A percentile compares a stretch with the other conserved stretches of the same genome.
These are phyloP conservation scores for Microvelia longipes DNA, from an alignment of 1,140 invertebrate genomes.

Conservation along the genomic window DNA sequence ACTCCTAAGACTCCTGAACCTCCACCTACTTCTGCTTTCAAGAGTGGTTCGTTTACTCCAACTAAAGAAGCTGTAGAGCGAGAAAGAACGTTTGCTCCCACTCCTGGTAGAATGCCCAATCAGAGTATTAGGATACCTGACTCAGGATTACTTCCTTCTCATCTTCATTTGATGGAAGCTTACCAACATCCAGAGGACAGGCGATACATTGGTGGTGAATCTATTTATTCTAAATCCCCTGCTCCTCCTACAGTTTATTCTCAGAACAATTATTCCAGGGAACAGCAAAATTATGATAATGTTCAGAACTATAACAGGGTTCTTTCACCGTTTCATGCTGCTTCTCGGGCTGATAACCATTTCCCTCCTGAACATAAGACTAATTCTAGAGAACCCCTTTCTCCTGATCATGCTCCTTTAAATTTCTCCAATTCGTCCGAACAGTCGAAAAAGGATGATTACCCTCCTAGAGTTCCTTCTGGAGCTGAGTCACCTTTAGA, in stretches of 20 bases:
- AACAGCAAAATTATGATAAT: conserved; percentile 7
- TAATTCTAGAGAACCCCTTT: not conserved
- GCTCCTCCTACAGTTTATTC: conserved; percentile 12
- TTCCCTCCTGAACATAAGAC: not conserved
- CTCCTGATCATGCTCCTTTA: not conserved
- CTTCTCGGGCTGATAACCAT: not conserved
- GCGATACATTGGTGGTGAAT: conserved; percentile 8
- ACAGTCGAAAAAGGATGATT: not conserved
- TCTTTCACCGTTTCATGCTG: not conserved
- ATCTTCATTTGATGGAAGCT: conserved; percentile 15
- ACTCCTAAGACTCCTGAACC: conserved; percentile 8
- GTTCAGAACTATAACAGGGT: conserved; percentile 1
- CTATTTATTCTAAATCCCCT: conserved; percentile 13
- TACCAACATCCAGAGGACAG: conserved; percentile 14
- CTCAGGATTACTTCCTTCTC: conserved; percentile 11
- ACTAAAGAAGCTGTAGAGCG: conserved; percentile 20
- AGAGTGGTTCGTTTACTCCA: conserved; percentile 19
- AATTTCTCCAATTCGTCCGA: not conserved
- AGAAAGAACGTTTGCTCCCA: conserved; percentile 22
- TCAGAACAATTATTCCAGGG: conserved; percentile 4
- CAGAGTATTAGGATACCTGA: conserved; percentile 11
- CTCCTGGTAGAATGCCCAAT: conserved; percentile 22
- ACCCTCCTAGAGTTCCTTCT: not conserved
- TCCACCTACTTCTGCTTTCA: conserved; percentile 8
- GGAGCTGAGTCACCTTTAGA: not conserved